Base-by-base conservation (phyloP, 2,888 invertebrate genomes). In the Pandemis corylana region DNA sequence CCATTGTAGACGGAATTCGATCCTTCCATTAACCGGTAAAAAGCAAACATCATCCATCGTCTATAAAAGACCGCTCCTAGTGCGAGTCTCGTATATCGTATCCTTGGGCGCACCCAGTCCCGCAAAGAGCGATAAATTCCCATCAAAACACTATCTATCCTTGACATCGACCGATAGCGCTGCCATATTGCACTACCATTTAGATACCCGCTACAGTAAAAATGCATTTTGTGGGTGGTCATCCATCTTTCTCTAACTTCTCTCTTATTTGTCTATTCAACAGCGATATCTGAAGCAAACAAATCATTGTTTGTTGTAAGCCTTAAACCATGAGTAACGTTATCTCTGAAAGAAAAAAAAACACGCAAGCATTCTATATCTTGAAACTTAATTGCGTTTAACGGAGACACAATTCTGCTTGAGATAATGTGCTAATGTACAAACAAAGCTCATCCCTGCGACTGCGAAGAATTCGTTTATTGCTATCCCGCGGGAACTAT, bases 161-260 rank as follows among this genome's bases (percentile, higher is more conserved):
- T 91, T 90, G 89, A 89, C 89, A 90, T 85, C 87, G 82, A 77
- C 85, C 82, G 91, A 93, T 92, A 93, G 81, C 81, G 82, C 83
- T 81, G 82, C 88, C 85, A 87, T 90, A 92, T 90, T 90, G 92
- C 90, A 90, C 87, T 86, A 84, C 86, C 89, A 89, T 93, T 93
- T 90, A 93, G 93, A 93, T 92, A 90, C 85, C 83, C 79, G 82
- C 86, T 86, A 93, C 89, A 90, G 87, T 91, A 90, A 89, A 89
- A 92, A 87, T 89, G 91, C 91, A 91, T 91, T 92, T 88, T 82
- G 87, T 89, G 87, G 87, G 87, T 85, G 86, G 86, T 77, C 88
- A 90, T 89, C 84, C 86, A 88, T 89, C 88, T 89, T 83, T 78
- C 77, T 79, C 78, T 80, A 79, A 80, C 82, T 80, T 84, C 84